Conservation (phyloP, 1,140 invertebrate genomes). For the Drosophila parabipectinata region DNA sequence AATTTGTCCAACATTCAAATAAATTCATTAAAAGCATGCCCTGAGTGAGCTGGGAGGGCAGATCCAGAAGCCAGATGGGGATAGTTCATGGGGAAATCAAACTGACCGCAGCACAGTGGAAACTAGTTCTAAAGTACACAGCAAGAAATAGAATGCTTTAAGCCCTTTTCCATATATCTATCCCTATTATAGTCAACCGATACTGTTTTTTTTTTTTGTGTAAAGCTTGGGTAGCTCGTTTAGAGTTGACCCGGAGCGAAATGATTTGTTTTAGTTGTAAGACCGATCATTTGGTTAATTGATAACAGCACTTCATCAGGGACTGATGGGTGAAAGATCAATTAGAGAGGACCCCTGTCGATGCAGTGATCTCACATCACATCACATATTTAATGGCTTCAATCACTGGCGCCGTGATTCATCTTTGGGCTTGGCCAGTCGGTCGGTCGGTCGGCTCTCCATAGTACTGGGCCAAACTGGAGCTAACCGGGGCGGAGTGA, state of each 20-base stretch:
- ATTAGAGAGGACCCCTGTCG: slow-evolving; percentile 21
- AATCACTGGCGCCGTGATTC: slow-evolving; percentile 52
- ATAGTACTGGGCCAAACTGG: slow-evolving; percentile 46
- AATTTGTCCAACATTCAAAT: slow-evolving; percentile 83
- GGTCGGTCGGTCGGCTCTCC: slow-evolving; percentile 31
- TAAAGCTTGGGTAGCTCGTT: slow-evolving; percentile 35
- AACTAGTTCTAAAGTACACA: slow-evolving; percentile 35
- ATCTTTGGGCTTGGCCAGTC: slow-evolving; percentile 24
- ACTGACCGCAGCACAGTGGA: slow-evolving; percentile 59
- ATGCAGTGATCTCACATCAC: slow-evolving; percentile 36
- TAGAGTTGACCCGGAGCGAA: slow-evolving; percentile 54
- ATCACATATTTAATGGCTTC: slow-evolving; percentile 30
- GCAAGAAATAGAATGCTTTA: slow-evolving; percentile 8
- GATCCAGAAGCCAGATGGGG: slow-evolving; percentile 16
- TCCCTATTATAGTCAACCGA: not conserved
- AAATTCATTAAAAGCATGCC: slow-evolving; percentile 79
- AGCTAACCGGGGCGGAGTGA: slow-evolving; percentile 12
- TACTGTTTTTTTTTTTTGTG: not conserved
- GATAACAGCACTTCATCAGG: slow-evolving; percentile 52
- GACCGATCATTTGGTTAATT: slow-evolving; percentile 70
- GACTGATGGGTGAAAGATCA: slow-evolving; percentile 56
- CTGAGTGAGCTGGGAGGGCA: slow-evolving; percentile 23
- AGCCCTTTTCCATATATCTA: not conserved
- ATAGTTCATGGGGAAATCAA: slow-evolving; percentile 43
- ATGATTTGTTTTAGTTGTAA: slow-evolving; percentile 61